phyloP scores from a whole-genome alignment of 2,113 vertebrate species.

The Xenus cinereus region DNA sequence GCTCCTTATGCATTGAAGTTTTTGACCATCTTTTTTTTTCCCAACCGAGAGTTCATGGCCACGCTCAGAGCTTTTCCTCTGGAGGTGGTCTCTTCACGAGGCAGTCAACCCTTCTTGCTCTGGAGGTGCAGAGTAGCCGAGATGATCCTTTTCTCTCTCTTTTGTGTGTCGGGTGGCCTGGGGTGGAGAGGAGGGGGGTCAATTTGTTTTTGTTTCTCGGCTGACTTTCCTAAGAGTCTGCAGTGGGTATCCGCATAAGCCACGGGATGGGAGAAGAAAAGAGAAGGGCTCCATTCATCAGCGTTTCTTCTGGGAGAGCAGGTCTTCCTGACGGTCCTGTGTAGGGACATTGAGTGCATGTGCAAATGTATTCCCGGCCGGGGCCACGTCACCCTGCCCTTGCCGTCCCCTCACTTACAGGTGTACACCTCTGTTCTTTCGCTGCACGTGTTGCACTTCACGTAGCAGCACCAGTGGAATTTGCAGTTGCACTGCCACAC shows the following conservation, averaged over 20 bases:
- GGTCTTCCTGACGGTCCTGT: background rate
- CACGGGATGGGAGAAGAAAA: background rate
- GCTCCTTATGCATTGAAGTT: background rate
- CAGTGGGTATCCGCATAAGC: background rate
- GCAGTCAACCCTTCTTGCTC: background rate
- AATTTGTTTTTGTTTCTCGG: background rate
- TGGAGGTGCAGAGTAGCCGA: background rate
- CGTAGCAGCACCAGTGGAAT: conserved; percentile 99
- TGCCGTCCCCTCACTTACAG: conserved; percentile 81
- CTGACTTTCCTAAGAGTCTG: background rate
- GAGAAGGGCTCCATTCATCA: background rate
- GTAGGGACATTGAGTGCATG: conserved; percentile 11
- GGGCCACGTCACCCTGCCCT: background rate
- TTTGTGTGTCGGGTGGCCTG: background rate
- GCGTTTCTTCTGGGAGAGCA: background rate
- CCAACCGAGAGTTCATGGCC: background rate
- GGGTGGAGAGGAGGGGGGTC: background rate
- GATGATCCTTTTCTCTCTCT: background rate
- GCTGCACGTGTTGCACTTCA: conserved; percentile 98
- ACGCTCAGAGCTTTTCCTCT: background rate
- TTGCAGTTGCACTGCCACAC: conserved; percentile 99
- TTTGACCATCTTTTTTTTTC: background rate
- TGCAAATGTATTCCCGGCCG: conserved; percentile 58
- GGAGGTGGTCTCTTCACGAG: background rate
- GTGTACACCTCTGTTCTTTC: conserved; percentile 97